Conservation (phyloP, 2,888 invertebrate genomes). For the Cryptocheilus praepositus region DNA sequence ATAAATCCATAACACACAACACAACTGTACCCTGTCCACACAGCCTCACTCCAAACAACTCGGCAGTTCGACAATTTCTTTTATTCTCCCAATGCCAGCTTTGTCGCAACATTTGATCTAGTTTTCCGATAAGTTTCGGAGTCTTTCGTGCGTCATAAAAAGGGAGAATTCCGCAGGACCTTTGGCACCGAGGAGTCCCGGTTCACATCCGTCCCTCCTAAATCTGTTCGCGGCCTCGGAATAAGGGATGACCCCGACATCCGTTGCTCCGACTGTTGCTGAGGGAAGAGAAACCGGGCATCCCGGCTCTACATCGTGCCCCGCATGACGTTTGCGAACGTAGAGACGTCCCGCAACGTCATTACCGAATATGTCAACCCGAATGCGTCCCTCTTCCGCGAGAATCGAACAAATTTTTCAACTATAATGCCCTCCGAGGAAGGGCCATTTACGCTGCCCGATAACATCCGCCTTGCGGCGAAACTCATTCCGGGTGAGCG, state of each 20-base stretch:
- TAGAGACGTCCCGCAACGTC: slow-evolving; percentile 17
- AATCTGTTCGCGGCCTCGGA: slow-evolving; percentile 33
- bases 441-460: too few species aligned
- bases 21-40: too few species aligned
- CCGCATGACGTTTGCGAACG: slow-evolving; percentile 31
- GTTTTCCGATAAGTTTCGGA: slow-evolving; percentile 5
- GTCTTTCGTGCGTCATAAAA: slow-evolving; percentile 7
- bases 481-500: too few species aligned
- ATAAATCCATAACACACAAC: too few species aligned
- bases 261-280: not conserved
- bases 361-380: slow-evolving; percentile 7
- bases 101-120: not conserved
- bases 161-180: not conserved
- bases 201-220: slow-evolving; percentile 28
- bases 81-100: not conserved
- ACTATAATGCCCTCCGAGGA: too few species aligned
- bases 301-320: slow-evolving; percentile 19
- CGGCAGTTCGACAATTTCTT: too few species aligned
- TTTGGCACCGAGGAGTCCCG: slow-evolving; percentile 18
- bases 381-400: too few species aligned
- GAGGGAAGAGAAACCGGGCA: not conserved
- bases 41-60: too few species aligned
- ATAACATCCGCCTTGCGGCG: too few species aligned
- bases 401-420: too few species aligned
- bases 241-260: slow-evolving; percentile 34